Evolutionary conservation across 2,113 vertebrate species (phyloP), one percentile per base, ranked within the genome.

Genomic region (Ondatra zibethicus): DNA sequence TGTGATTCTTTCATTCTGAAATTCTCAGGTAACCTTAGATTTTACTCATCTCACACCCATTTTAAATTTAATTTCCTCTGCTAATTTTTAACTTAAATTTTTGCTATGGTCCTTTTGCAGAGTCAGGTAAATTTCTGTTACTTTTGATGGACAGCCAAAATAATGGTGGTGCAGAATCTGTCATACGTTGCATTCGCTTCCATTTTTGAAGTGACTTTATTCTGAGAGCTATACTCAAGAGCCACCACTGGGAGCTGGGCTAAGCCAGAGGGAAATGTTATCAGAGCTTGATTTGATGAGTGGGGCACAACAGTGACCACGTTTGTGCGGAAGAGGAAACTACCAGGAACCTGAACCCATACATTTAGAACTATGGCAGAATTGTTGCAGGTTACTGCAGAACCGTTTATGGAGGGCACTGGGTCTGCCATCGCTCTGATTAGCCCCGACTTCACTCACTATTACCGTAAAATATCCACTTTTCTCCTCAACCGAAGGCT

Each of bases 231-330:
- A 65, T 63, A 29, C 50, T 55, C 72, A 68, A 7, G 6, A 25
- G 82, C 16, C 23, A 75, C 13, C 42, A 72, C 55, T 39, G 75
- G 47, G 58, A 42, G 33, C 45, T 75, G 17, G 58, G 25, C 84
- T 75, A 91, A 95, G 92, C 58, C 73, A 50, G 93, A 78, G 76
- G 86, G 61, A 78, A 80, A 94, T 52, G 39, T 93, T 61, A 84
- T 52, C 52, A 78, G 73, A 75, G 65, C 73, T 50, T 89, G 33
- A 88, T 65, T 52, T 88, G 66, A 86, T 87, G 58, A 85, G 19
- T 16, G 73, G 39, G 45, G 58, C 36, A 72, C 12, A 42, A 70
- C n/a, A 77, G 1, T 23, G 89, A 86, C 80, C 66, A 52, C 2
- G 13, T 72, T 47, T 89, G 61, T 72, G 78, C 39, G 89, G 75